Evolutionary conservation across 2,113 vertebrate genomes (phyloP).

Genomic region (Sisor rabdophorus): DNA sequence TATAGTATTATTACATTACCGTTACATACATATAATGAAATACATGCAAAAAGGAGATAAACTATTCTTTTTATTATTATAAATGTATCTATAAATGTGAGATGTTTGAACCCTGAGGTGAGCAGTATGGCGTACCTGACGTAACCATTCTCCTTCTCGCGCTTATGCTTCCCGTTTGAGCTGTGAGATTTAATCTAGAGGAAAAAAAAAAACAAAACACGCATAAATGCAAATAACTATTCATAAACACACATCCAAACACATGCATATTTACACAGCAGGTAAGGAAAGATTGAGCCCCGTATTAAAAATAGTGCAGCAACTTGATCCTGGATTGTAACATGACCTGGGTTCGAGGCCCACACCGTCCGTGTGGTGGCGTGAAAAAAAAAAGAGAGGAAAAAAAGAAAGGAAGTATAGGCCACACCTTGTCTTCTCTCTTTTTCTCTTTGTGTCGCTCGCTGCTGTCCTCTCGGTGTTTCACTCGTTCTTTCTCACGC

Average conservation of each 20-base stretch:
- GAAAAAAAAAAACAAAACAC: neutral
- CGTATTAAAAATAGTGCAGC: neutral
- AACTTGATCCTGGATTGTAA: neutral
- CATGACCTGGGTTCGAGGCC: neutral
- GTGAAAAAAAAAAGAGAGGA: too few species aligned
- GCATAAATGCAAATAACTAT: neutral
- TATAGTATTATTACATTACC: too few species aligned
- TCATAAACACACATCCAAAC: neutral
- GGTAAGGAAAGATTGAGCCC: neutral
- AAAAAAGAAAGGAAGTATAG: neutral
- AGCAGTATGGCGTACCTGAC: constrained; percentile 73
- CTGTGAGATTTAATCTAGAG: constrained; percentile 76
- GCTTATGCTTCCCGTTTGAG: constrained; percentile 81
- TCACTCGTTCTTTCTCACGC: constrained; percentile 77
- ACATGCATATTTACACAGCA: neutral
- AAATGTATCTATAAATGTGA: too few species aligned
- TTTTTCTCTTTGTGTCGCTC: constrained; percentile 75
- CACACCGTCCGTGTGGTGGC: neutral
- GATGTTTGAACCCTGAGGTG: neutral
- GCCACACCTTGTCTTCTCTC: constrained; percentile 78
- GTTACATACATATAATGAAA: too few species aligned
- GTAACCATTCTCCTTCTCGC: constrained; percentile 92
- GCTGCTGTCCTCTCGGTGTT: constrained; percentile 83
- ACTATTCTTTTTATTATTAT: too few species aligned
- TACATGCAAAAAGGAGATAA: too few species aligned